Percentiles rank a stretch among this genome's conserved stretches.
These are phyloP conservation scores for Crocodylus rhombifer DNA, from an alignment of 2,797 vertebrate genomes.

Conservation along the genomic window DNA sequence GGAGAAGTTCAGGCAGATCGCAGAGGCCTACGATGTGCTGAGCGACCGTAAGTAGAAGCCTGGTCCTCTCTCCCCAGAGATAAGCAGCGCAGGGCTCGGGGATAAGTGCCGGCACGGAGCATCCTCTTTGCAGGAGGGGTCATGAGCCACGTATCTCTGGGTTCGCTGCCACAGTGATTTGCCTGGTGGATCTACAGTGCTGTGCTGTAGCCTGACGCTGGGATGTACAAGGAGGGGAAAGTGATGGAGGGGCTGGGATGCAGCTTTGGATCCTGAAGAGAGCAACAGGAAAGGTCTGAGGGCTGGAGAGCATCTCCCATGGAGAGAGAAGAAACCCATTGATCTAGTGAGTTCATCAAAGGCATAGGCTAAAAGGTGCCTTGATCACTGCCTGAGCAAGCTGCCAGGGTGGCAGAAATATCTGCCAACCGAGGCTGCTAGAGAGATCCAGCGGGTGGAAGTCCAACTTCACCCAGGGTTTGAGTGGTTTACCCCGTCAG, in stretches of 20 bases:
- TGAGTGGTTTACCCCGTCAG: too few relatives aligned
- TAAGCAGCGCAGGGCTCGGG: background rate
- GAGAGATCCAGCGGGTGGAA: too few relatives aligned
- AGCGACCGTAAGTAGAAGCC: constrained; percentile 89
- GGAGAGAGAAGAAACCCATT: background rate
- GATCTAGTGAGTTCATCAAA: background rate
- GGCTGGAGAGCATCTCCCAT: background rate
- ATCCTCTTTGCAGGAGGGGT: background rate
- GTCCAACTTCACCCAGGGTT: too few relatives aligned
- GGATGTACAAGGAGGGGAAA: background rate
- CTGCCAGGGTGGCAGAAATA: too few relatives aligned
- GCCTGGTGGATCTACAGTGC: background rate
- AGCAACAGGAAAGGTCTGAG: background rate
- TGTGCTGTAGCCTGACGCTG: background rate
- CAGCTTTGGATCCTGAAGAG: too few relatives aligned
- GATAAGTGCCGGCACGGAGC: background rate
- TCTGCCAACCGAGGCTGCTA: too few relatives aligned
- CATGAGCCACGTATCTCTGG: background rate
- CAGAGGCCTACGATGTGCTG: constrained; percentile 94
- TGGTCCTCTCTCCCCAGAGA: background rate
- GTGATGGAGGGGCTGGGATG: background rate
- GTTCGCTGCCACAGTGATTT: background rate
- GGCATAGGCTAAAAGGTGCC: background rate
- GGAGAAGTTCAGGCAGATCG: constrained; percentile 85
- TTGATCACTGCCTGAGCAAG: background rate